A percentile compares a stretch with the other conserved stretches of the same genome.
These are phyloP conservation scores for Drosophila quinaria DNA, from an alignment of 2,888 invertebrate genomes.

Conservation along the genomic window DNA sequence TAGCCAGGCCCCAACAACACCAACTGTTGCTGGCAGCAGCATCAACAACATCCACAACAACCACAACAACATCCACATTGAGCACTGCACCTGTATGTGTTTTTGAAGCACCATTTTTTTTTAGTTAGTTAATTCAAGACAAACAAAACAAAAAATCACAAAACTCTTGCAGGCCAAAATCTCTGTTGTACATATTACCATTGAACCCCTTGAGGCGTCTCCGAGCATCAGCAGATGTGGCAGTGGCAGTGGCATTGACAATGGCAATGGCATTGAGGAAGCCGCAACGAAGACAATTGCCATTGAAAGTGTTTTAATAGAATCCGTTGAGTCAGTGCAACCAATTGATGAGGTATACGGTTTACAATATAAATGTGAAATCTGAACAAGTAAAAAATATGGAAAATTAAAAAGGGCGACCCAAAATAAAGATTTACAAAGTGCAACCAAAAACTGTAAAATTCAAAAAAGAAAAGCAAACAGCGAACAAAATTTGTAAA, in stretches of 20 bases:
- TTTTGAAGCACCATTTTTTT: constrained; percentile 22
- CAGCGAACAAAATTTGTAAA: background rate
- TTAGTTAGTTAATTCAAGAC: constrained; percentile 12
- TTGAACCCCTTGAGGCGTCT: constrained; percentile 78
- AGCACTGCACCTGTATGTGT: constrained; percentile 52
- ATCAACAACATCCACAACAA: constrained; percentile 11
- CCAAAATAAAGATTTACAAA: background rate
- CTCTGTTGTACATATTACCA: constrained; percentile 84
- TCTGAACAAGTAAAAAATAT: background rate
- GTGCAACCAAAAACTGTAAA: background rate
- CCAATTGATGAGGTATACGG: constrained; percentile 61
- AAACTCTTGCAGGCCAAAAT: constrained; percentile 83
- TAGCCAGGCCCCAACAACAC: constrained; percentile 24
- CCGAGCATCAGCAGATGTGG: constrained; percentile 33
- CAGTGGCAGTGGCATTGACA: constrained; percentile 30
- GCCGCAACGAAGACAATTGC: constrained; percentile 21
- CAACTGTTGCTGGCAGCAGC: constrained; percentile 37
- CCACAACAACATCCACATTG: constrained; percentile 24
- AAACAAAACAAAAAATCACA: constrained; percentile 11
- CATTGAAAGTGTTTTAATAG: constrained; percentile 66
- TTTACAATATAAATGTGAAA: background rate
- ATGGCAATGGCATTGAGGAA: constrained; percentile 13
- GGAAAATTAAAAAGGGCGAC: background rate
- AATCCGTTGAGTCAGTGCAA: constrained; percentile 59
- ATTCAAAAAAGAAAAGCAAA: background rate